phyloP scores from a whole-genome alignment of 37 sponge, comb jelly and placozoan species.

The Oopsacas minuta region DNA sequence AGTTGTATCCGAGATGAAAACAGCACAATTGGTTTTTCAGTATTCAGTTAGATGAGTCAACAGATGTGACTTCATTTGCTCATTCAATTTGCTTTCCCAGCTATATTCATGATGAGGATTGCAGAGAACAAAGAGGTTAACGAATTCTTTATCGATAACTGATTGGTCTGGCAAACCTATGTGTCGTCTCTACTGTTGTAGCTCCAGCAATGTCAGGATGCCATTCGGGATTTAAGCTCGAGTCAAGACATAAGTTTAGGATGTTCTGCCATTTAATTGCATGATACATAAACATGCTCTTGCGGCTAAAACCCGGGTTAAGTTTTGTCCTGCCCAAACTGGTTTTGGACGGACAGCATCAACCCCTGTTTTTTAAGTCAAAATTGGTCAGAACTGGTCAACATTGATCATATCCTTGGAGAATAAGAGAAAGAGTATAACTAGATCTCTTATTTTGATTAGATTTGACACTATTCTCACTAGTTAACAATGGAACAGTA shows the following conservation, averaged over 20 bases:
- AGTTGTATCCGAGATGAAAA: not conserved
- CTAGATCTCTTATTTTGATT: too few species aligned
- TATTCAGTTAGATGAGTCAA: conserved; percentile 5
- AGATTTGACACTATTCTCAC: too few species aligned
- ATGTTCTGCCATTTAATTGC: too few species aligned
- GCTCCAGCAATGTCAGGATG: conserved; percentile 1
- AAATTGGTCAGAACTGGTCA: too few species aligned
- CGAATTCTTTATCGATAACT: conserved; percentile 13
- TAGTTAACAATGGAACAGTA: too few species aligned
- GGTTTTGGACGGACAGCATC: too few species aligned
- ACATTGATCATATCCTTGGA: too few species aligned
- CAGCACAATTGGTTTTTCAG: not conserved
- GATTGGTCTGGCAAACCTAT: not conserved
- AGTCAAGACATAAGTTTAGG: not conserved
- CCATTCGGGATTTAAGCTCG: not conserved
- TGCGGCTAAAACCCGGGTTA: too few species aligned
- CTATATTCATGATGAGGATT: not conserved
- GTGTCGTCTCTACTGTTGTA: not conserved
- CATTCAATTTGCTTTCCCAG: not conserved
- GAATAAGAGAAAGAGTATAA: too few species aligned
- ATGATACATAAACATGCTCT: too few species aligned
- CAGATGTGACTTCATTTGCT: not conserved
- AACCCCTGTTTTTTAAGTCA: too few species aligned
- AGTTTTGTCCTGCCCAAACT: too few species aligned
- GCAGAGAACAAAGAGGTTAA: not conserved